Base-by-base conservation (phyloP, 2,888 invertebrate genomes). In the Exephanes ischioxanthus region DNA sequence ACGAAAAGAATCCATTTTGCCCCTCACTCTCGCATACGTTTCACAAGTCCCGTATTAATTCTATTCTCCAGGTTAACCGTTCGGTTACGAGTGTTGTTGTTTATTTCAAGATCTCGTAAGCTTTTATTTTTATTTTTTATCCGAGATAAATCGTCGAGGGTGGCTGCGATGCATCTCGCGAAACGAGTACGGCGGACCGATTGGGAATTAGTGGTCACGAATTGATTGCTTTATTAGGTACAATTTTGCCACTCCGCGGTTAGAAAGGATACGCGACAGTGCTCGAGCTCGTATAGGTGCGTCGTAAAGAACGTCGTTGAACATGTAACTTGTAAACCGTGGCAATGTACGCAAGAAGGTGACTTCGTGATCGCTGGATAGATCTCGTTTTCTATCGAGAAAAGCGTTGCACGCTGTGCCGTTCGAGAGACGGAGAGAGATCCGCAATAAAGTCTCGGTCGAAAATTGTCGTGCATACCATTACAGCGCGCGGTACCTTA, bases 231-330 rank as follows among this genome's bases (percentile, higher is more conserved):
- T 90, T 91, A 90, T 90, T 89, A 88, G 87, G 89, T 81, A 90
- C 87, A 87, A 90, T 90, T 90, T 91, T 90, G 88, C 90, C 88
- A 90, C 89, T 90, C 88, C 85, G 89, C 86, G 86, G 83, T 83
- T 84, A 85, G 90, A 89, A 89, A 90, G 89, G 89, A 14, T 19
- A 19, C 89, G 89, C 63, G 70, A 73, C 58, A 78, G 58, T 63
- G 72, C 61, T 66, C 58, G 71, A 26, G 80, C 45, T 4, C 45
- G 45, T 48, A 48, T 80, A 88, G 84, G 83, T 78, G 86, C 87
- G 89, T 90, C 90, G 89, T 91, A 91, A 91, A 91, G 88, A 89
- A 90, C 87, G 87, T 88, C 58, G 78, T 73, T 77, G 70, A 33
- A 19, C 66, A 37, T 85, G 85, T 83, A 81, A 87, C 71, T 53